Evolutionary conservation across 2,113 vertebrate genomes (phyloP).

Genomic region (Lynx canadensis): DNA sequence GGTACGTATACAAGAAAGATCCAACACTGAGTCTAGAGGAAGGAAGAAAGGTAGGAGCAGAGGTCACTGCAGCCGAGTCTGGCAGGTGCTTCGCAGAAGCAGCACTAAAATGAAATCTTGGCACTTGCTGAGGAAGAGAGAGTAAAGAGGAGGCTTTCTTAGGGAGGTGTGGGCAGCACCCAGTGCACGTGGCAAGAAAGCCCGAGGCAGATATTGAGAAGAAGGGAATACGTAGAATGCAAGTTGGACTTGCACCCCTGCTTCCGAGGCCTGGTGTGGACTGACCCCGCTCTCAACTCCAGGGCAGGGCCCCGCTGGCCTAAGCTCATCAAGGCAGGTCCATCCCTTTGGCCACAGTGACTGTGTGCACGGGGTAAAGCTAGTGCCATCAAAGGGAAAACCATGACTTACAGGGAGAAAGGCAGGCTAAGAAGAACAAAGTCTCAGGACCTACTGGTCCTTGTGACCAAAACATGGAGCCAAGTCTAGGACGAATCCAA

Average conservation of each 20-base stretch:
- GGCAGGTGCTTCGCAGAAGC: not conserved
- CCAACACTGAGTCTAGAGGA: not conserved
- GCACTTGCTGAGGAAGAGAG: not conserved
- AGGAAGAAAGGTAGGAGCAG: not conserved
- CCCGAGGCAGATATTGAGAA: not conserved
- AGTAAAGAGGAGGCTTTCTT: not conserved
- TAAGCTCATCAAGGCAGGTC: not conserved
- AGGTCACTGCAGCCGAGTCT: not conserved
- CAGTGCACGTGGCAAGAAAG: not conserved
- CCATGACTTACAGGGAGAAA: not conserved
- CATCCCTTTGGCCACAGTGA: not conserved
- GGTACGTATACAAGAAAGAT: not conserved
- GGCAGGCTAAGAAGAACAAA: not conserved
- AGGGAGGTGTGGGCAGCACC: too few species aligned
- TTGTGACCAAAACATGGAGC: not conserved
- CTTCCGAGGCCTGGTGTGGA: not conserved
- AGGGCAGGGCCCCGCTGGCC: not conserved
- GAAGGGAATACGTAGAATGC: not conserved
- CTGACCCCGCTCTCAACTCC: not conserved
- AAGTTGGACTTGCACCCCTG: not conserved
- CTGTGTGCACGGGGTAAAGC: not conserved
- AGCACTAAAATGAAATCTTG: not conserved
- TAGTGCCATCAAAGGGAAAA: not conserved
- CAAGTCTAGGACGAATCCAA: not conserved
- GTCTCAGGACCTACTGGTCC: not conserved